Percentiles rank a stretch among this genome's conserved stretches.
phyloP scores from a whole-genome alignment of 2,888 invertebrate species.

The Trachelus tabidus region DNA sequence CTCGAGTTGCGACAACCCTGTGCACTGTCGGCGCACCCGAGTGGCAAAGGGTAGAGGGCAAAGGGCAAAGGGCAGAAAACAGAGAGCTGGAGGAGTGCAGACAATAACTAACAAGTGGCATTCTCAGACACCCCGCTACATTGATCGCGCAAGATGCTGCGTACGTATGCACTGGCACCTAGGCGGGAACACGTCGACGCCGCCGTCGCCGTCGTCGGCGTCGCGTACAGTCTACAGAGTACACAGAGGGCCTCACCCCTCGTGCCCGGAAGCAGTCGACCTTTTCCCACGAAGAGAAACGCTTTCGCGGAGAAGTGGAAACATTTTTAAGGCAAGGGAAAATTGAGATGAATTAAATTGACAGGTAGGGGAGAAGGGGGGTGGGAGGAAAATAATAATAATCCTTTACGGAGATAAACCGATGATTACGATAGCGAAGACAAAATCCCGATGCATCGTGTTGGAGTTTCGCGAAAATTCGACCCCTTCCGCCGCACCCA shows the following conservation, averaged over 20 bases:
- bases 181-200: not conserved
- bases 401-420: not conserved
- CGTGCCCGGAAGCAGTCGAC: not conserved
- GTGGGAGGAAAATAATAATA: not conserved
- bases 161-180: not conserved
- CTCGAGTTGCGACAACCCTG: too few species aligned
- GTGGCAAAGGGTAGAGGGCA: slow-evolving; percentile 1
- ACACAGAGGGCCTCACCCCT: slow-evolving; percentile 12
- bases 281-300: slow-evolving; percentile 22
- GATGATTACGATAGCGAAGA: not conserved
- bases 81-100: slow-evolving; percentile 30
- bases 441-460: not conserved
- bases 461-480: not conserved
- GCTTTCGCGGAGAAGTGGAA: slow-evolving; percentile 27
- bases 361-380: slow-evolving; percentile 9
- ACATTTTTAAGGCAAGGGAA: slow-evolving; percentile 38
- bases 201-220: not conserved
- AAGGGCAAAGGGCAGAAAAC: slow-evolving; percentile 6
- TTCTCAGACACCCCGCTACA: slow-evolving; percentile 53
- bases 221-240: slow-evolving; percentile 4
- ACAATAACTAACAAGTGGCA: slow-evolving; percentile 57
- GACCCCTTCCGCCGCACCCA: not conserved
- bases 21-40: too few species aligned
- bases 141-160: slow-evolving; percentile 37
- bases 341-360: slow-evolving; percentile 1